Conservation (phyloP, 2,888 invertebrate species). For the Acanthosepion pharaonis region DNA sequence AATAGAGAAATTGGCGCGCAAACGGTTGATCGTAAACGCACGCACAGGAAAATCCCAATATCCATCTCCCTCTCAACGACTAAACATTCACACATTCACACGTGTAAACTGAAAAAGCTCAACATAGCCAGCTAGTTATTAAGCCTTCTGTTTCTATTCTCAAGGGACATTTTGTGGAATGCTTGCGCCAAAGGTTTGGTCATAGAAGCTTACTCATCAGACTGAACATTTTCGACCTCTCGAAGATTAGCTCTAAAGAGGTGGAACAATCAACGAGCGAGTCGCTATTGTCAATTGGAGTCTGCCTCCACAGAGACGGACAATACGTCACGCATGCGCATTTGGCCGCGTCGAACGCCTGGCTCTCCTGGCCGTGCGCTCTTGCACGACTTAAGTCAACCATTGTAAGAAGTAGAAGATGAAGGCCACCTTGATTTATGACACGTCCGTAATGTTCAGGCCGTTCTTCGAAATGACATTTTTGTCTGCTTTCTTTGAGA, state of each 20-base stretch:
- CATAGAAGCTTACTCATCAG: not conserved
- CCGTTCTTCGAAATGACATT: constrained; percentile 6
- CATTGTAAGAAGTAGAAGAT: not conserved
- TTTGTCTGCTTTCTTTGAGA: constrained; percentile 8
- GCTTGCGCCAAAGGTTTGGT: not conserved
- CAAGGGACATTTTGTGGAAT: too few species aligned
- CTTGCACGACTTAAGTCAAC: not conserved
- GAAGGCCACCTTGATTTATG: not conserved
- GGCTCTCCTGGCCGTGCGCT: not conserved
- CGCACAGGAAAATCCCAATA: too few species aligned
- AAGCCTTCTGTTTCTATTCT: too few species aligned
- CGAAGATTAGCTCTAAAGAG: constrained; percentile 11
- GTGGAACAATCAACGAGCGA: not conserved
- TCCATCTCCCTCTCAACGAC: too few species aligned
- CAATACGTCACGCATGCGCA: not conserved
- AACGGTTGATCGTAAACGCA: too few species aligned
- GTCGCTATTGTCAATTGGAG: not conserved
- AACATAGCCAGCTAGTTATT: too few species aligned
- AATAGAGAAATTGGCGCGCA: too few species aligned
- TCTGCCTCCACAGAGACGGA: constrained; percentile 3
- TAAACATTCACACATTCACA: too few species aligned
- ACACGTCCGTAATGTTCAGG: not conserved
- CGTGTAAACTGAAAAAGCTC: too few species aligned
- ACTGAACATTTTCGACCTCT: not conserved
- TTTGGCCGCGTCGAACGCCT: not conserved